Evolutionary conservation across 1,140 invertebrate species (phyloP).

Genomic region (Apocrypta bakeri): DNA sequence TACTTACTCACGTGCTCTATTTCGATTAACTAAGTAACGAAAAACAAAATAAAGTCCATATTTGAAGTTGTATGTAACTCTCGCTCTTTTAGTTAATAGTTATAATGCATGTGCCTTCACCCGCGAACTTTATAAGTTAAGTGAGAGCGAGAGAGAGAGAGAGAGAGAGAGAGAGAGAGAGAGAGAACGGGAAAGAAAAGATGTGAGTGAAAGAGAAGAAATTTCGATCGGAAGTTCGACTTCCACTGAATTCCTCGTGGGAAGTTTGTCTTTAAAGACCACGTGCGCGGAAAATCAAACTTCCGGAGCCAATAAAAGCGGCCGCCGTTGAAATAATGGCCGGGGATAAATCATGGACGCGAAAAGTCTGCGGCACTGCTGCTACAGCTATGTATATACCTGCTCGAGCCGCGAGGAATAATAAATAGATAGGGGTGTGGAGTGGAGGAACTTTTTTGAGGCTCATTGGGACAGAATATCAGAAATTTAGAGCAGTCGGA

Average conservation of each 20-base stretch:
- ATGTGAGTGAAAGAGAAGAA: conserved; percentile 41
- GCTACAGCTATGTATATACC: conserved; percentile 16
- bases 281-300: conserved; percentile 53
- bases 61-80: too few species aligned
- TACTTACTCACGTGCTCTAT: background rate
- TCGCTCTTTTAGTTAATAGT: too few species aligned
- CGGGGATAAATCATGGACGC: conserved; percentile 47
- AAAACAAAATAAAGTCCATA: too few species aligned
- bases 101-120: background rate
- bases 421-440: conserved; percentile 34
- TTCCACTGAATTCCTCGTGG: conserved; percentile 35
- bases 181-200: background rate
- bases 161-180: background rate
- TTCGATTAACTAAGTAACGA: too few species aligned
- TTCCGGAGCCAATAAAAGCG: conserved; percentile 52
- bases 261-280: conserved; percentile 52
- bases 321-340: conserved; percentile 43
- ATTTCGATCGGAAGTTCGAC: conserved; percentile 48
- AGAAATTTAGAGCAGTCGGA: conserved; percentile 12
- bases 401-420: conserved; percentile 33
- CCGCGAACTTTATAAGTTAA: conserved; percentile 12
- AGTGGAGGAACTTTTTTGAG: background rate
- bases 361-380: conserved; percentile 22
- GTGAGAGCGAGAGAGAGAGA: conserved; percentile 11
- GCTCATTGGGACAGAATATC: background rate